Evolutionary conservation across 2,888 invertebrate species (phyloP).

Genomic region (Incurvaria masculella): DNA sequence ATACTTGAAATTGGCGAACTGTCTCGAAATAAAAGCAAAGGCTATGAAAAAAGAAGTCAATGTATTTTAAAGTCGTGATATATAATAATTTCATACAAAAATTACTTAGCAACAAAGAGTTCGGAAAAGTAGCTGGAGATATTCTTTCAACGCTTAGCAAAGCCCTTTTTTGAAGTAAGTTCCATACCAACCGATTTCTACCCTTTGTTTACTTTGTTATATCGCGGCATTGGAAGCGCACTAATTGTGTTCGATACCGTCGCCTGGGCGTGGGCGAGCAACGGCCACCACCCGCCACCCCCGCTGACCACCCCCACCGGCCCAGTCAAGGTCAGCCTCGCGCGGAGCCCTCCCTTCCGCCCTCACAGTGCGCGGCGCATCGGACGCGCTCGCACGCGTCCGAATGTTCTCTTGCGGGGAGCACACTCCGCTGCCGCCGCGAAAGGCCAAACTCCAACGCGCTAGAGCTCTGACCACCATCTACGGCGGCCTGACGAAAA

Average conservation of each 20-base stretch:
- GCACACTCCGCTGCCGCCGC: constrained; percentile 35
- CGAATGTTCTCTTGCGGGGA: constrained; percentile 16
- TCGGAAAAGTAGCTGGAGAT: too few species aligned
- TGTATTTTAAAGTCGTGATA: too few species aligned
- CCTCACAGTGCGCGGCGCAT: constrained; percentile 37
- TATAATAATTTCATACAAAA: too few species aligned
- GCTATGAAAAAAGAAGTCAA: too few species aligned
- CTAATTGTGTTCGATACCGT: background rate
- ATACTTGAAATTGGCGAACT: too few species aligned
- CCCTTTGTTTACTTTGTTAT: too few species aligned
- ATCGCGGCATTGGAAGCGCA: too few species aligned
- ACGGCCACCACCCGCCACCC: background rate
- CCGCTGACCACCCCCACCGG: background rate
- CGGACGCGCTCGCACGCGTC: constrained; percentile 33
- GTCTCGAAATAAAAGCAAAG: too few species aligned
- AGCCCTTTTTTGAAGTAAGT: too few species aligned
- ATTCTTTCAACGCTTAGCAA: too few species aligned
- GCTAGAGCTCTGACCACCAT: constrained; percentile 43
- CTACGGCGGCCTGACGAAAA: constrained; percentile 38
- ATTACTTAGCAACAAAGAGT: too few species aligned
- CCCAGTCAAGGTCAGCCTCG: background rate
- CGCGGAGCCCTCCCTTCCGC: constrained; percentile 12
- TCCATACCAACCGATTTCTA: too few species aligned
- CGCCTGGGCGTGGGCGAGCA: constrained; percentile 1
- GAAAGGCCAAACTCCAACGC: constrained; percentile 24